Conservation (phyloP, 2,113 vertebrate genomes). For the Zosterops hypoxanthus region DNA sequence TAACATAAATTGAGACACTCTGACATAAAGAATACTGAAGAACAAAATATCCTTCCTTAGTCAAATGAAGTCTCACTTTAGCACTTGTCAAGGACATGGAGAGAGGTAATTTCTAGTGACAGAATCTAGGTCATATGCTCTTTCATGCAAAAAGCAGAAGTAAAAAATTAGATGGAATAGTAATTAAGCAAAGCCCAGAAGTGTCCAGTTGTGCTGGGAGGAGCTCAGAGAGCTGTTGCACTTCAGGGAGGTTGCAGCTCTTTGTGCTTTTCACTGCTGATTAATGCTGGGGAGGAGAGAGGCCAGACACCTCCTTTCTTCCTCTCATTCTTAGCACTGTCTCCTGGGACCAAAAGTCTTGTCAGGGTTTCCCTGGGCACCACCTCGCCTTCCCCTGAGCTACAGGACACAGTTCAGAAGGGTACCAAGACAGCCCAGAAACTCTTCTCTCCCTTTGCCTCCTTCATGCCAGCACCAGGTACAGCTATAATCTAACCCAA, state of each 20-base stretch:
- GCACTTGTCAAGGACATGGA: not conserved
- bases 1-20: not conserved
- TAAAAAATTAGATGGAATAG: not conserved
- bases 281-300: not conserved
- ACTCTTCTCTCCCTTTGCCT: not conserved
- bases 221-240: not conserved
- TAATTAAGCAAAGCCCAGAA: conserved; percentile 37
- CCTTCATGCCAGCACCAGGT: not conserved
- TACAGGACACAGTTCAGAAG: not conserved
- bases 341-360: not conserved
- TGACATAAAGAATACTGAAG: not conserved
- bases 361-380: not conserved
- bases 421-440: not conserved
- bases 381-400: not conserved
- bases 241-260: not conserved
- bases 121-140: not conserved
- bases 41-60: not conserved
- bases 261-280: not conserved
- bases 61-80: not conserved
- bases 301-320: not conserved
- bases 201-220: not conserved
- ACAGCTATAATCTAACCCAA: not conserved
- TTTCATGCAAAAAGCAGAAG: conserved; percentile 1
- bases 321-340: not conserved
- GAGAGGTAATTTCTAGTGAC: not conserved